These are phyloP conservation scores for Crotalus tigris DNA, from an alignment of 2,113 vertebrate species.

Conservation along the genomic window DNA sequence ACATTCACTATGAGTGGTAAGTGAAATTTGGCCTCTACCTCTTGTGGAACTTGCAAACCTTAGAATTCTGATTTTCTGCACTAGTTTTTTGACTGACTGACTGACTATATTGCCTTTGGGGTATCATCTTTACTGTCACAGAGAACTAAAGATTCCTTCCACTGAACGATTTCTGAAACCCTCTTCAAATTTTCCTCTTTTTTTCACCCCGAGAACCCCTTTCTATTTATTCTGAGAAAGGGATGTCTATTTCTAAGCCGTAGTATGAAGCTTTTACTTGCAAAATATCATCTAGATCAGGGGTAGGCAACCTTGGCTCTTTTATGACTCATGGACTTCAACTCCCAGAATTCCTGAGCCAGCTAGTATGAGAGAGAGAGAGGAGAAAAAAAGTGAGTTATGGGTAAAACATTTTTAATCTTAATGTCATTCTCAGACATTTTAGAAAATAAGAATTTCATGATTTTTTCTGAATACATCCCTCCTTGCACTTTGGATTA, in stretches of 20 bases:
- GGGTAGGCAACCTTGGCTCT: no score
- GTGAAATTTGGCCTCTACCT: background rate
- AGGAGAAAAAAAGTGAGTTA: background rate
- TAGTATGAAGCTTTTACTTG: no score
- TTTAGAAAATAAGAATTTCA: background rate
- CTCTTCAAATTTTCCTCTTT: background rate
- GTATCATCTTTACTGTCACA: background rate
- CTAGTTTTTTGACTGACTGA: background rate
- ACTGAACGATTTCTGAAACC: background rate
- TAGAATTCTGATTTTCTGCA: background rate
- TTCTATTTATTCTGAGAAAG: background rate
- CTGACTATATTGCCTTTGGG: background rate
- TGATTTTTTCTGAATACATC: background rate
- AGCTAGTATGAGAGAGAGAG: background rate
- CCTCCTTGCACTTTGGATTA: background rate
- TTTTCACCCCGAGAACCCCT: background rate
- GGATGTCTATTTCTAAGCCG: background rate
- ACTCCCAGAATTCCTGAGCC: no score
- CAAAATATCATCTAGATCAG: no score
- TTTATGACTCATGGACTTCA: no score
- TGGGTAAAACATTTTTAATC: background rate
- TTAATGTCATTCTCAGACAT: background rate
- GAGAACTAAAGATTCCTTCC: background rate
- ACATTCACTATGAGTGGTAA: background rate
- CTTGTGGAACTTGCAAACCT: background rate